These are phyloP conservation scores for Muscina levida DNA, from an alignment of 2,888 invertebrate genomes.

Conservation along the genomic window DNA sequence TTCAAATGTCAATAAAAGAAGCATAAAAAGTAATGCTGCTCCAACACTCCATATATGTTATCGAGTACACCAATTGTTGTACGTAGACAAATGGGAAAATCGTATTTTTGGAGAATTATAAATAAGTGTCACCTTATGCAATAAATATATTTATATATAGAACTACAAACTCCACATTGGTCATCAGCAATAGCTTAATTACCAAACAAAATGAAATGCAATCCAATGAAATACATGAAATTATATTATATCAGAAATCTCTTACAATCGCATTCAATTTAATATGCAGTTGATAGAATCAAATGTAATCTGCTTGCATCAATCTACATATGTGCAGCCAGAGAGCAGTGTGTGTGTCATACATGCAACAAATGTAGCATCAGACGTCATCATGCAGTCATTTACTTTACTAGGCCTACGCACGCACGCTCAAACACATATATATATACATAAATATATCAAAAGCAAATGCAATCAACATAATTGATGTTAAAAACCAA, in stretches of 20 bases:
- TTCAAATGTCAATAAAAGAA: too few species aligned
- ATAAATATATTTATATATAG: too few species aligned
- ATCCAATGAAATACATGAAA: slow-evolving; percentile 17
- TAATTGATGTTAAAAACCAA: slow-evolving; percentile 63
- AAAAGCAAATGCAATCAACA: slow-evolving; percentile 63
- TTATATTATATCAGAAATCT: slow-evolving; percentile 29
- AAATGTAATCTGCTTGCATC: not conserved
- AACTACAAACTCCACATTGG: too few species aligned
- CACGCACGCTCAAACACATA: not conserved
- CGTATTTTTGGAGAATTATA: too few species aligned
- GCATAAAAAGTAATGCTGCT: too few species aligned
- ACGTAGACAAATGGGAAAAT: too few species aligned
- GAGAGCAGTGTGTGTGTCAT: too few species aligned
- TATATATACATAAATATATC: too few species aligned
- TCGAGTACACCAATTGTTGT: too few species aligned
- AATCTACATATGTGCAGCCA: not conserved
- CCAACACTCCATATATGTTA: too few species aligned
- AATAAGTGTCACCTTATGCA: too few species aligned
- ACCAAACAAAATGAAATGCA: slow-evolving; percentile 3
- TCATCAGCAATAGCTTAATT: not conserved
- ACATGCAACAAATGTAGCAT: slow-evolving; percentile 22
- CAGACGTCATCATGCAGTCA: not conserved
- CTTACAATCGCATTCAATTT: slow-evolving; percentile 3
- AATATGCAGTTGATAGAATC: not conserved
- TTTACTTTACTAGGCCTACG: not conserved